phyloP scores from a whole-genome alignment of 2,797 vertebrate genomes.

The Ceryle rudis region DNA sequence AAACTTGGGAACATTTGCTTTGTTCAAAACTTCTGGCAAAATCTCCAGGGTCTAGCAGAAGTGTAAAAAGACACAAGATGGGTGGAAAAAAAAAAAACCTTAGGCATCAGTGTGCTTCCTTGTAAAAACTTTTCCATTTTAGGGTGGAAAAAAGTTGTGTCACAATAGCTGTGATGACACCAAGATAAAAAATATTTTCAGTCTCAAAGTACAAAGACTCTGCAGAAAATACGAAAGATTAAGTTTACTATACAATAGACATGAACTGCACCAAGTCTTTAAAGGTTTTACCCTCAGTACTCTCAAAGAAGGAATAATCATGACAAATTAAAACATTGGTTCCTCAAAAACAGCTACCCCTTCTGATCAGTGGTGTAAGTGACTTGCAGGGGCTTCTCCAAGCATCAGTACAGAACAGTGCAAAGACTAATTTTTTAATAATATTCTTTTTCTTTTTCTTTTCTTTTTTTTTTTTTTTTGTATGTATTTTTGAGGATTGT shows the following conservation, averaged over 20 bases:
- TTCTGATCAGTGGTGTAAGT: not conserved
- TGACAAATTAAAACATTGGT: not conserved
- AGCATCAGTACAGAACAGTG: not conserved
- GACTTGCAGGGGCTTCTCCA: not conserved
- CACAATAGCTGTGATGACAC: not conserved
- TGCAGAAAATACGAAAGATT: not conserved
- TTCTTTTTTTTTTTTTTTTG: not conserved
- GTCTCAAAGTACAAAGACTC: not conserved
- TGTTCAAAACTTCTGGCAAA: not conserved
- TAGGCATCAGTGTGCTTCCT: not conserved
- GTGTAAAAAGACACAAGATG: not conserved
- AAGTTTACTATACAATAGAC: not conserved
- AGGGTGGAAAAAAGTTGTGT: not conserved
- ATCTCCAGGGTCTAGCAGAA: not conserved
- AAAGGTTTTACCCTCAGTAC: not conserved
- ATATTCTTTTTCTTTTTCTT: not conserved
- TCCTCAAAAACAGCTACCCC: not conserved
- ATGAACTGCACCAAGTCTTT: not conserved
- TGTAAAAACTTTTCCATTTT: not conserved
- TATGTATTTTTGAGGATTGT: accelerated
- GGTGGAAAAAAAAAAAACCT: not conserved
- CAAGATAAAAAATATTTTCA: not conserved
- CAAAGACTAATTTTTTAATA: not conserved
- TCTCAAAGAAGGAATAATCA: not conserved
- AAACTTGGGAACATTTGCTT: not conserved